Percentiles rank a stretch among this genome's conserved stretches.
Evolutionary conservation across 2,888 invertebrate species (phyloP).

Genomic region (Carterocephalus palaemon): DNA sequence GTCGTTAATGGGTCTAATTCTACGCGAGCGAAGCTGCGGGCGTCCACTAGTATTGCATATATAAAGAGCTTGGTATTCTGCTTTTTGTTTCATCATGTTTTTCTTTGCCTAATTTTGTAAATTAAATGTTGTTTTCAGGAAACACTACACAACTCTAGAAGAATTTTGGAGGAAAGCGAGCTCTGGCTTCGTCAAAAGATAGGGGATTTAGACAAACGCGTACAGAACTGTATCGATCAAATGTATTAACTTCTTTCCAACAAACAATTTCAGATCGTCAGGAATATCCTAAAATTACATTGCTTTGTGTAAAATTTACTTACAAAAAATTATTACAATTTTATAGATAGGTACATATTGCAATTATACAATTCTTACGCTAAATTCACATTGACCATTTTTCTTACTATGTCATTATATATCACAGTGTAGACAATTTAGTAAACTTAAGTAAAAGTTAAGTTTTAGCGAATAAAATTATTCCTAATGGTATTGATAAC

Average conservation of each 20-base stretch:
- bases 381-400: conserved; percentile 35
- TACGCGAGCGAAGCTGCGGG: no score
- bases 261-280: conserved; percentile 39
- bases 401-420: conserved; percentile 41
- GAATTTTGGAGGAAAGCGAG: conserved; percentile 52
- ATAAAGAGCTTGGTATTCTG: no score
- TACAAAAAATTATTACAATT: conserved; percentile 8
- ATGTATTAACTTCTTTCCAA: conserved; percentile 44
- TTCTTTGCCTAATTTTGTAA: no score
- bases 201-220: conserved; percentile 57
- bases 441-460: conserved; percentile 28
- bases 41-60: no score
- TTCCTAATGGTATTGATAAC: no score
- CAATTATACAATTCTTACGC: conserved; percentile 28
- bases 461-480: neutral
- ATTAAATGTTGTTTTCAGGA: conserved; percentile 49
- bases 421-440: conserved; percentile 42
- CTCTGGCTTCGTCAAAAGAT: conserved; percentile 53
- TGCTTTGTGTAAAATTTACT: conserved; percentile 6
- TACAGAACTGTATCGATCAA: conserved; percentile 61
- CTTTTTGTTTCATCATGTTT: no score
- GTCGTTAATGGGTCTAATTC: no score
- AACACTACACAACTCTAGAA: conserved; percentile 40
- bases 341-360: conserved; percentile 5
- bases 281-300: conserved; percentile 18